Conservation (phyloP, 2,113 vertebrate species). For the Tursiops truncatus region DNA sequence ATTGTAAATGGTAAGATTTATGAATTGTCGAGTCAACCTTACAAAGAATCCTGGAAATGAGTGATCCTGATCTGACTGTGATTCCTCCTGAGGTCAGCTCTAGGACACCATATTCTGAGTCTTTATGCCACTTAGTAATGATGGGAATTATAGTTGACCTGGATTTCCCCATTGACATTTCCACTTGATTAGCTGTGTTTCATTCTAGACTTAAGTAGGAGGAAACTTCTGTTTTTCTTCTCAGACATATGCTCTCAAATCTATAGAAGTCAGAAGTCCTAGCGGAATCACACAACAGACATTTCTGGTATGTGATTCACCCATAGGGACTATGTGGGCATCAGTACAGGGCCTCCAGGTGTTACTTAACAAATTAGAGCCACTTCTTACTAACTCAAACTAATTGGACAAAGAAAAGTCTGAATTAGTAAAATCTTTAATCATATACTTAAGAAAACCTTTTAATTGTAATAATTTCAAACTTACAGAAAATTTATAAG, state of each 20-base stretch:
- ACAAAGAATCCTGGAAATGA: conserved; percentile 46
- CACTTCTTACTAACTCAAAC: conserved; percentile 13
- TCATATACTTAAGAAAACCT: not conserved
- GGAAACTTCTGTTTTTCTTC: conserved; percentile 56
- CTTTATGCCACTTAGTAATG: not conserved
- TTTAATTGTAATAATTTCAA: not conserved
- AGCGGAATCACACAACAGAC: not conserved
- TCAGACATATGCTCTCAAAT: not conserved
- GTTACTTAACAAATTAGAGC: not conserved
- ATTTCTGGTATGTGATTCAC: conserved; percentile 4
- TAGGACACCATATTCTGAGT: not conserved
- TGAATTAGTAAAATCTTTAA: conserved; percentile 10
- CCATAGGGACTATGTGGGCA: not conserved
- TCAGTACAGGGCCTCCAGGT: not conserved
- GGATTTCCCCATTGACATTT: conserved; percentile 50
- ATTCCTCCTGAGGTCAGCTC: conserved; percentile 29
- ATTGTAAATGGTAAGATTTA: conserved; percentile 15
- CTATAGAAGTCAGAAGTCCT: conserved; percentile 13
- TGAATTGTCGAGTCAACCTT: not conserved
- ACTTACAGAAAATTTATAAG: not conserved
- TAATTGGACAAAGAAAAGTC: not conserved
- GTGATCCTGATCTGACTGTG: not conserved
- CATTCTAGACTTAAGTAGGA: conserved; percentile 25
- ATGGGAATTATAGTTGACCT: conserved; percentile 46
- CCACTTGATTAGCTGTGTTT: not conserved